Base-by-base conservation (phyloP, 2,888 invertebrate species). In the Drosophila demipolita region DNA sequence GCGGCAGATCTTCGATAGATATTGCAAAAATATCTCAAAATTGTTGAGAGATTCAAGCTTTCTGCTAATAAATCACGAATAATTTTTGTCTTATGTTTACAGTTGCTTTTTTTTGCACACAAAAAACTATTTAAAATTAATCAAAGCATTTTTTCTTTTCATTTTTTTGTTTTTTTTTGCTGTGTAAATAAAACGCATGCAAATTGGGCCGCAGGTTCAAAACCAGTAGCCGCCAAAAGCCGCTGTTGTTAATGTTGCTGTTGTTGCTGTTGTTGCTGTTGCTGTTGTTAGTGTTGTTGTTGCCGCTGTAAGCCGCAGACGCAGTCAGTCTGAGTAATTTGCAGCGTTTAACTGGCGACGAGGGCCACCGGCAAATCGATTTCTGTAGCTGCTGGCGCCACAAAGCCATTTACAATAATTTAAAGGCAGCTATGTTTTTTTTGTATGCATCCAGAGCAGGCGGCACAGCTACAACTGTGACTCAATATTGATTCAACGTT, bases 281-380 rank as follows among this genome's bases (percentile, higher is more conserved):
- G 54, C 23, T 61, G 65, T 4, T 48, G 61, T 26, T 29, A 45
- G 7, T 54, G 61, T 20, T 23, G 40, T 23, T 32, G 65, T 11
- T 32, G 49, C 26, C 23, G 57, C 35, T 65, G 70, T 40, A 38
- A 65, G 67, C 40, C 54, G 36, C 52, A 62, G 55, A 49, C 60
- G 52, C 52, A 65, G 78, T 48, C 59, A 57, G 68, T 69, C 59
- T 59, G 55, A 67, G 87, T 84, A 87, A 88, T 86, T 87, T 87
- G 80, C 75, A 84, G 59, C 89, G 80, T 88, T 86, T 86, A 86
- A 82, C 88, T 87, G 88, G 80, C 77, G 73, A 64, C 86, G 87
- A 74, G 76, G 79, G 75, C 87, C 83, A 87, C 77, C 87, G 80
- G 79, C 84, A 87, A 87, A 87, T 89, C 89, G 87, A 87, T 85